Evolutionary conservation across 2,113 vertebrate genomes (phyloP).

Genomic region (Bos taurus): ARS-UCD2.0 NC_037343.1:4247501-4248000

Average conservation of each 20-base stretch:
- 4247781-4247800: neutral
- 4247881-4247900: constrained; percentile 42
- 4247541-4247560: neutral
- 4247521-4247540: neutral
- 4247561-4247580: neutral
- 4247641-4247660: neutral
- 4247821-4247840: constrained; percentile 42
- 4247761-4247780: constrained; percentile 13
- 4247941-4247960: neutral
- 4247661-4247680: neutral
- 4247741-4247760: neutral
- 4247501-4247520: neutral
- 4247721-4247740: constrained; percentile 7
- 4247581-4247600: neutral
- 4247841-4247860: constrained; percentile 58
- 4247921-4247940: constrained; percentile 34
- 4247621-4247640: neutral
- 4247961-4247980: neutral
- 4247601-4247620: neutral
- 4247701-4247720: neutral
- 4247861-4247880: constrained; percentile 42
- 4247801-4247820: constrained; percentile 19
- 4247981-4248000: neutral
- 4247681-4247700: neutral
- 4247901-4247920: constrained; percentile 61